phyloP scores from a whole-genome alignment of 1,140 invertebrate species.

The Plutomurus gul region DNA sequence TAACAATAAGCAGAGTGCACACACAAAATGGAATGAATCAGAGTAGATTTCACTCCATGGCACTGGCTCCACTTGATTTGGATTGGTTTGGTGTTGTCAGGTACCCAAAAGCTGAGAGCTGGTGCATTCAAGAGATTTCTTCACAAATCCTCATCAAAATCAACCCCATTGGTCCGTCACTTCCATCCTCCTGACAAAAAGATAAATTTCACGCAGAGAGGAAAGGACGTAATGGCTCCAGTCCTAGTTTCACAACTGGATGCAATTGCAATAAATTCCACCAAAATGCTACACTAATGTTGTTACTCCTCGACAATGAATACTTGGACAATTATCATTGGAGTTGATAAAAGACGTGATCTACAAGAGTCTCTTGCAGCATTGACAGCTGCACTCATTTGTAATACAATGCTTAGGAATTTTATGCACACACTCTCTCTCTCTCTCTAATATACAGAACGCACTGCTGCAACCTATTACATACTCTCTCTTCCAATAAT shows the following conservation, averaged over 20 bases:
- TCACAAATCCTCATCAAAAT: constrained; percentile 27
- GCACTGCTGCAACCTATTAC: no score
- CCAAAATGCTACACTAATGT: constrained; percentile 15
- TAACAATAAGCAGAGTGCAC: no score
- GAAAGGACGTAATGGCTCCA: constrained; percentile 23
- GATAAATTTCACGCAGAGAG: constrained; percentile 26
- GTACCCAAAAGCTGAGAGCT: neutral
- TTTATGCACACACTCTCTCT: no score
- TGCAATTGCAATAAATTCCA: constrained; percentile 12
- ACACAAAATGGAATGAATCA: neutral
- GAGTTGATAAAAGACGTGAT: neutral
- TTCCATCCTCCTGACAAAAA: constrained; percentile 26
- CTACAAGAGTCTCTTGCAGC: neutral
- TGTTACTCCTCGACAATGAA: neutral
- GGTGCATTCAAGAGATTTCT: neutral
- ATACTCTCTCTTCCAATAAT: no score
- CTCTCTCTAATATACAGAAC: neutral
- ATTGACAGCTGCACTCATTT: neutral
- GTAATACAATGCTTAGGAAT: no score
- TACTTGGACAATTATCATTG: constrained; percentile 3
- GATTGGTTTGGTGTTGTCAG: constrained; percentile 25
- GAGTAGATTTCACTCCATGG: neutral
- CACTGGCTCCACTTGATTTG: constrained; percentile 15
- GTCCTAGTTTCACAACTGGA: constrained; percentile 16
- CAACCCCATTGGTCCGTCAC: constrained; percentile 20